Evolutionary conservation across 2,888 invertebrate genomes (phyloP), one percentile per base, ranked within the genome.

Genomic region (Dolichopus griseipennis): DNA sequence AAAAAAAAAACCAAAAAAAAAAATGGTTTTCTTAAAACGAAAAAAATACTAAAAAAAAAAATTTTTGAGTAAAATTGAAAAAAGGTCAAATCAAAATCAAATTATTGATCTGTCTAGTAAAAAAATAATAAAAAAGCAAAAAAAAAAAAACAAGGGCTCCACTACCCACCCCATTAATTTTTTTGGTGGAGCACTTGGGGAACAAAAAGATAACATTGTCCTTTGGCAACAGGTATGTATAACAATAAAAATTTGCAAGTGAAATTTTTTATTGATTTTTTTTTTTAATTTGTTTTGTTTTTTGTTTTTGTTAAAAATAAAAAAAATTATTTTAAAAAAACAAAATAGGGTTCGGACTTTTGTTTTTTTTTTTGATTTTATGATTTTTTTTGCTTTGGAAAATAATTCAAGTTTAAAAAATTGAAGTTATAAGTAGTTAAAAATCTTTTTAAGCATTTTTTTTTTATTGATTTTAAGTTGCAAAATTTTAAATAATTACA

Each of bases 51-150:
- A 52, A 52, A 3, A 18, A 52, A 52, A 52, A 52, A 12, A 15
- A 52, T 52, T 41, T 52, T 52, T 52, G 37, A 37, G 8, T 7
- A 37, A 7, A 37, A 37, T 12, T 6, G 61, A 22, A 27, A 63
- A 18, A 63, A 15, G 15, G 18, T 27, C 12, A 63, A 63, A 63
- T 27, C 6, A 63, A 27, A 62, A 62, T 22, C 1, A 64, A 64
- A 64, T 64, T 64, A 64, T 64, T 37, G 64, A 64, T 64, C 37
- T 22, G 37, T 64, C 64, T 64, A 34, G 21, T 15, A 12, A 34
- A 5, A 27, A 27, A 27, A 27, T n/a, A n/a, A n/a, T n/a, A n/a
- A n/a, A n/a, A n/a, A n/a, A n/a, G n/a, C n/a, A 27, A 27, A 27
- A 27, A 5, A 27, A 27, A 27, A 27, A 27, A 27, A 27, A 27